Percentiles rank a stretch among this genome's conserved stretches.
Evolutionary conservation across 2,888 invertebrate genomes (phyloP).

Genomic region (Dryococelus australis): DNA sequence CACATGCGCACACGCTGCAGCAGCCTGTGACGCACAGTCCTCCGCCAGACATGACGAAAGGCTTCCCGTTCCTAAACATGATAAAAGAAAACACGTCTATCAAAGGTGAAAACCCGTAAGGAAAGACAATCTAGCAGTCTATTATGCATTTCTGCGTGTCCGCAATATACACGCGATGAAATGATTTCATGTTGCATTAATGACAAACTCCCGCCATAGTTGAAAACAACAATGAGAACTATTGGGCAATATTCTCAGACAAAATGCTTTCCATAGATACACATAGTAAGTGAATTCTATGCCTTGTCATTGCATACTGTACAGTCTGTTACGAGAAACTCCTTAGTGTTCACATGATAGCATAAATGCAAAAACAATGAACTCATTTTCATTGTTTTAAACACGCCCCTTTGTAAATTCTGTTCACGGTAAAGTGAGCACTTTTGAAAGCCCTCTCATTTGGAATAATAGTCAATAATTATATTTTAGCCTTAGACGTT

Average conservation of each 20-base stretch:
- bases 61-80: constrained; percentile 38
- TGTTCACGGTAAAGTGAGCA: too few relatives aligned
- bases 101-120: not conserved
- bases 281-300: too few relatives aligned
- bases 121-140: not conserved
- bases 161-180: not conserved
- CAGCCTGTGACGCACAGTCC: constrained; percentile 36
- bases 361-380: not conserved
- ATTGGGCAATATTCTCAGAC: too few relatives aligned
- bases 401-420: not conserved
- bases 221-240: too few relatives aligned
- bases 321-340: not conserved
- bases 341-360: not conserved
- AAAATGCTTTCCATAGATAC: too few relatives aligned
- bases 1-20: constrained; percentile 37
- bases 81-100: constrained; percentile 24
- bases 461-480: too few relatives aligned
- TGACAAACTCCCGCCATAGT: too few relatives aligned
- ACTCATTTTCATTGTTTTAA: not conserved
- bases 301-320: too few relatives aligned
- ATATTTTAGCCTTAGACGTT: too few relatives aligned
- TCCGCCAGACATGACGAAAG: constrained; percentile 39
- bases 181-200: too few relatives aligned
- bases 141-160: not conserved
- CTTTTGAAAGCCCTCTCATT: too few relatives aligned